Conservation (phyloP, 2,797 vertebrate genomes). For the Loris lydekkerianus region DNA sequence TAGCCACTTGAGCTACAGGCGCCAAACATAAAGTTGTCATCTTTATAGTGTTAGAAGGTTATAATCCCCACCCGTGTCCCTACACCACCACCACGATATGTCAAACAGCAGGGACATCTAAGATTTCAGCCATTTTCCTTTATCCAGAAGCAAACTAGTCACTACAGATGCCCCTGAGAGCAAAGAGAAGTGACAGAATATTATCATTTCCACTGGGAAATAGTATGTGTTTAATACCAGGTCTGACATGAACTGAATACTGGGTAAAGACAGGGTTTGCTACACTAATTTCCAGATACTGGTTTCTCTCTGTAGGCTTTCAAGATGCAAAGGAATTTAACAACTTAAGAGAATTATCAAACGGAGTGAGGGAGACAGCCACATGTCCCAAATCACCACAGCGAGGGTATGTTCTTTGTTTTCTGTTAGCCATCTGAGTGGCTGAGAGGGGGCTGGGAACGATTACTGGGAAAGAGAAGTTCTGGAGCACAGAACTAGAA, state of each 20-base stretch:
- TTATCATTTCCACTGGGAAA: not conserved
- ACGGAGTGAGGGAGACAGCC: not conserved
- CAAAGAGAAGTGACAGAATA: not conserved
- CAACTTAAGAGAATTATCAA: conserved; percentile 19
- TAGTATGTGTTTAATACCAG: not conserved
- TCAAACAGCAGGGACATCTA: not conserved
- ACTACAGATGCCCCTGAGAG: not conserved
- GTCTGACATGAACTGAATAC: not conserved
- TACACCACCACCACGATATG: not conserved
- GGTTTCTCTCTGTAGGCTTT: not conserved
- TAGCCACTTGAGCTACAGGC: too few relatives aligned
- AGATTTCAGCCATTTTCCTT: conserved; percentile 11
- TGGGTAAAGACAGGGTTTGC: not conserved
- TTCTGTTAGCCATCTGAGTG: conserved; percentile 13
- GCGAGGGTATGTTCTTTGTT: not conserved
- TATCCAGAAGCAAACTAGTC: conserved; percentile 46
- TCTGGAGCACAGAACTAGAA: not conserved
- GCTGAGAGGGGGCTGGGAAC: conserved; percentile 23
- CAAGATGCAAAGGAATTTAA: conserved; percentile 26
- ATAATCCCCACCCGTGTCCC: not conserved
- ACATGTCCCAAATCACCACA: not conserved
- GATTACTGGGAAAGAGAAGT: conserved; percentile 29
- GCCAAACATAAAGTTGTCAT: not conserved
- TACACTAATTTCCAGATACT: not conserved
- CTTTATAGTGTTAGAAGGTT: not conserved